Base-by-base conservation (phyloP, 1,140 invertebrate genomes). In the Geopemphigus sp. region DNA sequence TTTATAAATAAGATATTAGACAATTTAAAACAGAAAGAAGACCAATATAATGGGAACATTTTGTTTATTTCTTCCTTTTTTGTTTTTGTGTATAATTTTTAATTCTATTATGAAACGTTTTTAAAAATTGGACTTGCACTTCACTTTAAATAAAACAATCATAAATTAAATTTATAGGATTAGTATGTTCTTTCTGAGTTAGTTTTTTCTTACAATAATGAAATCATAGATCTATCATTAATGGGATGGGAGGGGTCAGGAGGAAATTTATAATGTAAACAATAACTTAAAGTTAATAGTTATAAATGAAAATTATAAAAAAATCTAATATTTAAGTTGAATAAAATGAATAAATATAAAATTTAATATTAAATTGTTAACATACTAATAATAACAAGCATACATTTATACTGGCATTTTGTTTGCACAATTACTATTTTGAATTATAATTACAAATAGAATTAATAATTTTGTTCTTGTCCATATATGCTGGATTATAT, bases 241-340 rank as follows among this genome's bases (percentile, higher is more conserved):
- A 29, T 68, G 45, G 39, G 12, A n/a, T 11, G 19, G 12, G 39
- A 14, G 6, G 66, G n/a, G n/a, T n/a, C n/a, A 47, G 57, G n/a
- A n/a, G 26, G 56, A 78, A 61, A 78, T 61, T 57, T 61, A 78
- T 63, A 78, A 78, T 50, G 74, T 78, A 78, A 78, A 78, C 74
- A 78, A 78, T 63, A 57, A 78, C 74, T 78, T 63, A 63, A 63
- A 78, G 45, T 61, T 78, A 78, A 78, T 78, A 78, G 74, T 78
- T 63, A 78, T 78, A 78, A 78, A 78, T 78, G 74, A 78, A 78
- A 78, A 78, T 78, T 78, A 63, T 78, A 78, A 78, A 78, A 78
- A 78, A 78, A 76, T 76, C 74, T 78, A 76, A 78, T 61, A 78
- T 78, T 78, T 78, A 78, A 78, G 22, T 78, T 78, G 57, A 78